Conservation (phyloP, 2,113 vertebrate species). For the Cyprinodon brontotheroides region DNA sequence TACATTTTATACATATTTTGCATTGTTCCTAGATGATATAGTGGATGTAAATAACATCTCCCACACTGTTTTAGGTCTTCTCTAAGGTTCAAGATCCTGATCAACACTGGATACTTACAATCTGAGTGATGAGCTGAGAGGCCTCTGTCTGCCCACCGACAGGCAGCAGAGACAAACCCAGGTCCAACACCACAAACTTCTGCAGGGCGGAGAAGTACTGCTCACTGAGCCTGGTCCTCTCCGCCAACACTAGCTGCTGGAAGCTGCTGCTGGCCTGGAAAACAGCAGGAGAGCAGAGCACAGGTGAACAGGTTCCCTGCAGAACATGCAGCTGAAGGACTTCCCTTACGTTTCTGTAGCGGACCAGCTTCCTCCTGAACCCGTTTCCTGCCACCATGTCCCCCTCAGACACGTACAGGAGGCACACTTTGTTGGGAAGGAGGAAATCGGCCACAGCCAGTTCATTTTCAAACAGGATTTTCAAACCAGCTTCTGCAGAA, state of each 20-base stretch:
- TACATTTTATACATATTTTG: too few species aligned
- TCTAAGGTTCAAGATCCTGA: not conserved
- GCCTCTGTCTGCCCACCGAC: slow-evolving; percentile 85
- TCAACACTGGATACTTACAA: slow-evolving; percentile 77
- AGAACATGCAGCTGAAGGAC: rapidly evolving
- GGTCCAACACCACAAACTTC: slow-evolving; percentile 88
- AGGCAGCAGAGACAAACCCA: slow-evolving; percentile 89
- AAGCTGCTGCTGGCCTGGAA: slow-evolving; percentile 79
- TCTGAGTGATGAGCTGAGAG: slow-evolving; percentile 85
- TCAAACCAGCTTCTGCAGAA: slow-evolving; percentile 81
- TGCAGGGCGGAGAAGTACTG: slow-evolving; percentile 89
- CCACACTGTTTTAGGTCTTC: too few species aligned
- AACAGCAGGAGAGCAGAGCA: not conserved
- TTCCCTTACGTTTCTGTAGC: slow-evolving; percentile 88
- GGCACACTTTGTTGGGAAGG: slow-evolving; percentile 83
- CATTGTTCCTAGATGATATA: too few species aligned
- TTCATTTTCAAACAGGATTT: slow-evolving; percentile 83
- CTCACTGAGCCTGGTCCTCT: slow-evolving; percentile 84
- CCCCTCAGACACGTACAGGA: slow-evolving; percentile 90
- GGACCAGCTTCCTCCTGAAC: slow-evolving; percentile 89
- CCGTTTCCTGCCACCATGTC: slow-evolving; percentile 86
- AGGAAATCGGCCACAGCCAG: slow-evolving; percentile 88
- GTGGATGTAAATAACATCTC: too few species aligned
- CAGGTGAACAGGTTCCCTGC: not conserved
- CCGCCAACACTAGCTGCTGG: slow-evolving; percentile 84